Base-by-base conservation (phyloP, 1,140 invertebrate species). In the Phthorimaea operculella region DNA sequence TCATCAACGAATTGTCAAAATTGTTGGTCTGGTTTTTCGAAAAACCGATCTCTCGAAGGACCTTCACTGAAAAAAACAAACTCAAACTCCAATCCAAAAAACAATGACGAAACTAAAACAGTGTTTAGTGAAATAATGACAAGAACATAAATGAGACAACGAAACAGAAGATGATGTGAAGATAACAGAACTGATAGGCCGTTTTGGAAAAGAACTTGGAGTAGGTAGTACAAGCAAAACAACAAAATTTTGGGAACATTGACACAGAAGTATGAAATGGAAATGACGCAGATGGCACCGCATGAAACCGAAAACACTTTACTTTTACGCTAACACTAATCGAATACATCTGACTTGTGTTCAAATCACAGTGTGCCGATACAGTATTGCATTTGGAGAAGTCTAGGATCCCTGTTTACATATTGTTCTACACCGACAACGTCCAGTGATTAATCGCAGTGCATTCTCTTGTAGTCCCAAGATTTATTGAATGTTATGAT, bases 11-110 rank as follows among this genome's bases (percentile, higher is more conserved):
- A 71, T 68, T 60, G 62, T 58, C 55, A 68, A 66, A 68, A 66
- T 66, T 72, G 62, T 65, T 69, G 52, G 63, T 69, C 64, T 73
- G 69, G 70, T 75, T 73, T 69, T 72, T 71, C 70, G 68, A 60
- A 81, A 74, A 82, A 85, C 74, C 75, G 82, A 85, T 85, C 82
- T 85, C 82, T 85, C 82, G 82, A 85, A 85, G 82, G 80, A 76
- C 70, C 79, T 72, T 74, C 70, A 79, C 76, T 81, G 64, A 74
- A 72, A 74, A 72, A 74, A 62, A 50, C 18, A 50, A 57, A 64
- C 54, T 52, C 55, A 69, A 66, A 67, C 53, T 55, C 49, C 48
- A 67, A 63, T 51, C 18, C 54, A 47, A 64, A 70, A 65, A 48
- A 50, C 60, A 72, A 71, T 52, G 60, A 56, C 17, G 34, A 70